These are phyloP conservation scores for Sanderia malayensis DNA, from an alignment of 30 jellyfish, hydroid and myxozoan species.

Conservation along the genomic window DNA sequence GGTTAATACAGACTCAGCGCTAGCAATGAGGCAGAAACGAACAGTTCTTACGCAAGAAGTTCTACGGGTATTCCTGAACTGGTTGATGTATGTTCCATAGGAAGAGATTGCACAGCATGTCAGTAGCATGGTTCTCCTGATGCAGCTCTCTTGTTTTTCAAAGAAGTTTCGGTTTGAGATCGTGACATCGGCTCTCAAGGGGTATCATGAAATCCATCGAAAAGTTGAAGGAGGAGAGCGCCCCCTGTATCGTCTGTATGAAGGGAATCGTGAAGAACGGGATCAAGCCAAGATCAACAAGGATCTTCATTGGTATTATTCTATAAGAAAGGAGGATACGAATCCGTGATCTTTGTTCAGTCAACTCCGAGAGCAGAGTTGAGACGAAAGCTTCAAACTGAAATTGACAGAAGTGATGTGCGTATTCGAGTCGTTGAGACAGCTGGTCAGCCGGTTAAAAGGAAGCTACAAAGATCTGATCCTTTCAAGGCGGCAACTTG, in stretches of 20 bases:
- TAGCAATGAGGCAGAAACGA: too few species aligned
- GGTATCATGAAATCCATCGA: neutral
- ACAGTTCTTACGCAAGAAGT: too few species aligned
- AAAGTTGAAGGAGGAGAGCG: neutral
- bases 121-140: neutral
- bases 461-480: neutral
- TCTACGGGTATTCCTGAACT: too few species aligned
- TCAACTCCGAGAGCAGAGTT: conserved; percentile 33
- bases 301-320: neutral
- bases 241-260: neutral
- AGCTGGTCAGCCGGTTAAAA: neutral
- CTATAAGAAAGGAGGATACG: neutral
- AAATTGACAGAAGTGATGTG: conserved; percentile 11
- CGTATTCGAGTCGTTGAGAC: neutral
- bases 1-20: too few species aligned
- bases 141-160: neutral
- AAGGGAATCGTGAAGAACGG: too few species aligned
- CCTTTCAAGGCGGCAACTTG: neutral
- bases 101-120: too few species aligned
- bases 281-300: too few species aligned
- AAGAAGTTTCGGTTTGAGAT: too few species aligned
- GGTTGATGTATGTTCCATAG: too few species aligned
- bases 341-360: neutral
- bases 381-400: neutral
- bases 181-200: too few species aligned